Conservation (phyloP, 1,140 invertebrate genomes). For the Caenorhabditis inopinata region DNA sequence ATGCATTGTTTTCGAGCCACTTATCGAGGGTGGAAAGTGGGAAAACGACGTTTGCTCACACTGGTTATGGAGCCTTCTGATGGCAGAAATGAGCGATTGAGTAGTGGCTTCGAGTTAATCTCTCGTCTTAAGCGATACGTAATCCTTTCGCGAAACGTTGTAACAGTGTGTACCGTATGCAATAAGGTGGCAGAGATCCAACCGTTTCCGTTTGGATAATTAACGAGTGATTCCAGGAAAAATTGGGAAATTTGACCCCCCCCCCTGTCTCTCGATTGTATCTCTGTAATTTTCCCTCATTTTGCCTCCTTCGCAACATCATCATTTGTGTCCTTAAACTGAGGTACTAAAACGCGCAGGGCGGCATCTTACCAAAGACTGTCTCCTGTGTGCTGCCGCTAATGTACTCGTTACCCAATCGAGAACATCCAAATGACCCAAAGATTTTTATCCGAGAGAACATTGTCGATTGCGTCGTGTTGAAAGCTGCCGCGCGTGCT, state of each 20-base stretch:
- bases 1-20: constrained; percentile 13
- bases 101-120: no score
- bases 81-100: background rate
- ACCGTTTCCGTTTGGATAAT: background rate
- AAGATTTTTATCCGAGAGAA: background rate
- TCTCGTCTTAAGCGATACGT: background rate
- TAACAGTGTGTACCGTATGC: background rate
- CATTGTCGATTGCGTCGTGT: background rate
- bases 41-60: no score
- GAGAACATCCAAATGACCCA: constrained; percentile 1
- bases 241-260: no score
- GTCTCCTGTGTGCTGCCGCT: background rate
- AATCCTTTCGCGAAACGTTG: background rate
- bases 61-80: no score
- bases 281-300: background rate
- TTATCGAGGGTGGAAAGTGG: background rate
- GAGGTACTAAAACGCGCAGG: background rate
- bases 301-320: background rate
- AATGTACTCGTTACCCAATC: constrained; percentile 30
- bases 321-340: background rate
- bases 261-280: background rate
- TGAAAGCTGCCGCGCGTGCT: constrained; percentile 23
- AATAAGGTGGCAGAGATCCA: background rate
- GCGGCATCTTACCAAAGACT: background rate
- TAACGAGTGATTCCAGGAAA: no score